Evolutionary conservation across 2,888 invertebrate species (phyloP), one percentile per base, ranked within the genome.

Genomic region (Scelioninae gen. 1): DNA sequence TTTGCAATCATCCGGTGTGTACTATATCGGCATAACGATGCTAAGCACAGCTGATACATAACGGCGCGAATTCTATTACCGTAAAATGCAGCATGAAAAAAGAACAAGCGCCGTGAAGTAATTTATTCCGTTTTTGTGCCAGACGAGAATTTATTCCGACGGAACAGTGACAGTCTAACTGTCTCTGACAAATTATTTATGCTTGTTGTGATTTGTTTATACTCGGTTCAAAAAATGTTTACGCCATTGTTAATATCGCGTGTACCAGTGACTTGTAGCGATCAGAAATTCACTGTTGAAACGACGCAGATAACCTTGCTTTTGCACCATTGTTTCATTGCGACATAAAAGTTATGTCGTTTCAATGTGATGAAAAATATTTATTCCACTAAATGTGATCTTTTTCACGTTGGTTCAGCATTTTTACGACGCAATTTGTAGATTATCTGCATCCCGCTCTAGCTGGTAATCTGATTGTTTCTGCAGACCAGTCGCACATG

Each of bases 1-100:
- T 87, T 90, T 89, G 88, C 88, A 88, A 90, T 89, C 87, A 68
- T 77, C 84, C 78, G 81, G 78, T 38, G 74, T 86, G 78, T 85
- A 82, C 79, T 83, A 82, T 84, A 60, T 71, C 40, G 69, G n/a
- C 51, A 47, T 40, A 71, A 66, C 55, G 77, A 72, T 62, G 62
- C 55, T 56, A 15, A 65, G 63, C 62, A 34, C 62, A 53, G 71
- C 75, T 72, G 77, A 81, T 83, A 74, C 66, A 71, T 76, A 84
- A 81, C 56, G 69, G 62, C 40, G 49, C 31, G 51, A 55, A 69
- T 75, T 81, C 47, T 74, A 74, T 81, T 58, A 49, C 68, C 69
- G 74, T 74, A 38, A 77, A 82, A 80, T 71, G 7, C 56, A 53
- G 38, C 53, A 51, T 60, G 74, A 45, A 78, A 74, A 65, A 60